phyloP scores from a whole-genome alignment of 2,888 invertebrate species.

The Scrobipalpa atriplicella region DNA sequence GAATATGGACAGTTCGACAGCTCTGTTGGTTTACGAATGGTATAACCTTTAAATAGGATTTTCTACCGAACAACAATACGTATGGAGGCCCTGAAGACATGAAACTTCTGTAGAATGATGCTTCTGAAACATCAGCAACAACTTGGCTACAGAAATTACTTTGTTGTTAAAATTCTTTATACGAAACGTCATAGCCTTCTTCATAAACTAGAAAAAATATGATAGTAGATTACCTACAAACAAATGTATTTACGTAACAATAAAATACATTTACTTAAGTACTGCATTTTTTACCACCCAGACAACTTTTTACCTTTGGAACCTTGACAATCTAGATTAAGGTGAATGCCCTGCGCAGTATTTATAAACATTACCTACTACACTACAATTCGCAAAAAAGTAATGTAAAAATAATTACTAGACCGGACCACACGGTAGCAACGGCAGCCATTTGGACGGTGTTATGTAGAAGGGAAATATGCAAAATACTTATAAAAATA shows the following conservation, averaged over 20 bases:
- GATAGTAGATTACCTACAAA: too few relatives aligned
- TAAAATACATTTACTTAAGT: neutral
- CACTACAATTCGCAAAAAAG: slow-evolving; percentile 24
- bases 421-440: slow-evolving; percentile 24
- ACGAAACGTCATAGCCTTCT: too few relatives aligned
- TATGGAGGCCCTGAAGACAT: too few relatives aligned
- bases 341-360: slow-evolving; percentile 22
- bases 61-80: too few relatives aligned
- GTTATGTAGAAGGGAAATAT: neutral
- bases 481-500: neutral
- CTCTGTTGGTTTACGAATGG: slow-evolving; percentile 46
- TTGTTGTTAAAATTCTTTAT: too few relatives aligned
- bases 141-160: too few relatives aligned
- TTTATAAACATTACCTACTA: slow-evolving; percentile 28
- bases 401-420: slow-evolving; percentile 32
- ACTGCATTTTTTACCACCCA: neutral
- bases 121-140: too few relatives aligned
- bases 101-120: too few relatives aligned
- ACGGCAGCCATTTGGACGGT: neutral
- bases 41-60: too few relatives aligned
- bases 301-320: slow-evolving; percentile 12
- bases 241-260: neutral
- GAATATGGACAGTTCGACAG: too few relatives aligned
- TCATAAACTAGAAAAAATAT: too few relatives aligned
- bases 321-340: slow-evolving; percentile 28